Evolutionary conservation across 30 jellyfish, hydroid and myxozoan species (phyloP).

Genomic region (Pelagia noctiluca): DNA sequence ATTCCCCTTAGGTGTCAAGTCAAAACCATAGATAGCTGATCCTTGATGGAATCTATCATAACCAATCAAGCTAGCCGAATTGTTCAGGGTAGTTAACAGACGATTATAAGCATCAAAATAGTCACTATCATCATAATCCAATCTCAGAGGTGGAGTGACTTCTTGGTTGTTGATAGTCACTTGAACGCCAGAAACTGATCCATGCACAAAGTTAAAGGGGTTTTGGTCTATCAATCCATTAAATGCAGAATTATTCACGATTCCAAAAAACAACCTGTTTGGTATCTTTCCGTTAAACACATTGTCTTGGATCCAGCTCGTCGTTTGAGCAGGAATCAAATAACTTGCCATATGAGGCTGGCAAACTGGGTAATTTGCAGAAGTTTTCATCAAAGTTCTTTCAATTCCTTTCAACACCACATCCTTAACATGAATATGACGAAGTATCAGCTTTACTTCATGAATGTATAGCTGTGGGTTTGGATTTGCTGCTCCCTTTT

Average conservation of each 20-base stretch:
- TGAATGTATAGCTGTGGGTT: no score
- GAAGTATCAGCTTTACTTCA: no score
- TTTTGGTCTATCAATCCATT: conserved; percentile 18
- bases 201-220: conserved; percentile 31
- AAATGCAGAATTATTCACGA: conserved; percentile 30
- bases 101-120: conserved; percentile 22
- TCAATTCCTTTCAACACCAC: no score
- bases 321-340: neutral
- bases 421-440: no score
- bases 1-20: conserved; percentile 32
- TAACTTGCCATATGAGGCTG: conserved; percentile 29
- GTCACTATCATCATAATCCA: conserved; percentile 7
- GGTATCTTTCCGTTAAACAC: conserved; percentile 33
- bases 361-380: no score
- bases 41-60: conserved; percentile 15
- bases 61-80: neutral
- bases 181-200: neutral
- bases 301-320: conserved; percentile 24
- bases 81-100: conserved; percentile 6
- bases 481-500: no score
- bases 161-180: conserved; percentile 22
- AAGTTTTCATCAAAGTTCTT: no score
- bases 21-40: conserved; percentile 39
- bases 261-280: conserved; percentile 36
- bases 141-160: conserved; percentile 12